Base-by-base conservation (phyloP, 1,140 invertebrate species). In the Heliconius eleuchia region DNA sequence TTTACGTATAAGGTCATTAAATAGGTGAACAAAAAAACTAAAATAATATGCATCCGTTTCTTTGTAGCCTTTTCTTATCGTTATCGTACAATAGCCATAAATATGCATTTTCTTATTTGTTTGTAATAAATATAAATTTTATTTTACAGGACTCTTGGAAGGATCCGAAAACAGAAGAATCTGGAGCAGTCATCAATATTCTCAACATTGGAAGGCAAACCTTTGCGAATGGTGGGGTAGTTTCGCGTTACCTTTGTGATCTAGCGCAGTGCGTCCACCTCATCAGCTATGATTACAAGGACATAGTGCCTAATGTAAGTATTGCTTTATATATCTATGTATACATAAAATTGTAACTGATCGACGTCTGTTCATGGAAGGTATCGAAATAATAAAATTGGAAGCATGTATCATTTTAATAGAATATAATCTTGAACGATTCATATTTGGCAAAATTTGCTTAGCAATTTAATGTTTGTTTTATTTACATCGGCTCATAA, bases 171-270 rank as follows among this genome's bases (percentile, higher is more conserved):
- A 74, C 37, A 76, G 95, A 84, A 91, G 95, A 85, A 85, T 87
- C 86, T 0, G 90, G 88, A 0, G 82, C 88, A n/a, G 95, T 96
- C 57, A 95, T 95, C 79, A 96, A 97, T 84, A 95, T 97, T 23
- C 87, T 98, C 50, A 89, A 96, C 77, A 95, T 97, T 13, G 95
- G 96, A 30, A 88, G 95, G 39, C 93, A 94, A 79, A 91, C 92
- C 23, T 95, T 93, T 80, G 88, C 91, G 13, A 94, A 95, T 71
- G 93, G 94, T 39, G 95, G 95, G 18, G 91, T 96, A 55, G 89
- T 97, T 0, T 95, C 96, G 3, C 95, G 96, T 78, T 92, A 95
- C 39, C 96, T 97, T 73, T 95, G 95, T 77, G 96, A 96, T 84
- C 75, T 97, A 73, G 93, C 95, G 23, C 95, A 96, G 83, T 95